A percentile compares a stretch with the other conserved stretches of the same genome.
These are phyloP conservation scores for Eupeodes corollae DNA, from an alignment of 1,140 invertebrate genomes.

Conservation along the genomic window DNA sequence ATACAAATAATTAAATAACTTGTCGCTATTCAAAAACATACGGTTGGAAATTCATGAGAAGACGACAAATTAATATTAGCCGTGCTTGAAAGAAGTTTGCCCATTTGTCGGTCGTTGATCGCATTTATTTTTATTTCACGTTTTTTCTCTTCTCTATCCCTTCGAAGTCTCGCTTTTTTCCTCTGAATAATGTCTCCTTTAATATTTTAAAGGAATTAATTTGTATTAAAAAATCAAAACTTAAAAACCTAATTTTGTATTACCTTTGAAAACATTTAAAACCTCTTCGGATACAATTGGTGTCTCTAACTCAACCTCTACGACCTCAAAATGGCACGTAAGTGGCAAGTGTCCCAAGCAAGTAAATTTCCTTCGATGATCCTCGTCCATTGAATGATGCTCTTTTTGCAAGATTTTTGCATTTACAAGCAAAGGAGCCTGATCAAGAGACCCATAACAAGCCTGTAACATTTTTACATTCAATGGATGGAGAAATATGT, in stretches of 20 bases:
- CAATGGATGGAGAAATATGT: conserved; percentile 82
- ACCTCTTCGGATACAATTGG: conserved; percentile 58
- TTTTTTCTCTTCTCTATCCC: conserved; percentile 55
- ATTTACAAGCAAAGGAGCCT: conserved; percentile 60
- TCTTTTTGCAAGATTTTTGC: conserved; percentile 75
- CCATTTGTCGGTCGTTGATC: conserved; percentile 58
- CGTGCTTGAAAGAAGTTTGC: conserved; percentile 41
- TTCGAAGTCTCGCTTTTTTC: conserved; percentile 47
- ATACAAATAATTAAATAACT: not conserved
- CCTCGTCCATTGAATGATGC: conserved; percentile 69
- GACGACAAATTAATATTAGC: conserved; percentile 50
- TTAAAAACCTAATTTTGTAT: conserved; percentile 1
- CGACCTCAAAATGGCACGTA: conserved; percentile 79
- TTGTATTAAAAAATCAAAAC: conserved; percentile 4
- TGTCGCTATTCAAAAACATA: conserved; percentile 12
- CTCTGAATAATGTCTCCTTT: conserved; percentile 55
- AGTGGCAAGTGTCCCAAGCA: conserved; percentile 83
- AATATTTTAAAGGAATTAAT: conserved; percentile 1
- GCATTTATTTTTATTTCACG: conserved; percentile 58
- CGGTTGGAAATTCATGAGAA: conserved; percentile 51
- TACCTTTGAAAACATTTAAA: conserved; percentile 54
- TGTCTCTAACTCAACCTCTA: conserved; percentile 68
- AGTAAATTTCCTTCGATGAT: conserved; percentile 60
- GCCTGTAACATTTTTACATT: conserved; percentile 83
- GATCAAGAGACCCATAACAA: conserved; percentile 70